Evolutionary conservation across 2,888 invertebrate genomes (phyloP).

Genomic region (Lochmaea crataegi): DNA sequence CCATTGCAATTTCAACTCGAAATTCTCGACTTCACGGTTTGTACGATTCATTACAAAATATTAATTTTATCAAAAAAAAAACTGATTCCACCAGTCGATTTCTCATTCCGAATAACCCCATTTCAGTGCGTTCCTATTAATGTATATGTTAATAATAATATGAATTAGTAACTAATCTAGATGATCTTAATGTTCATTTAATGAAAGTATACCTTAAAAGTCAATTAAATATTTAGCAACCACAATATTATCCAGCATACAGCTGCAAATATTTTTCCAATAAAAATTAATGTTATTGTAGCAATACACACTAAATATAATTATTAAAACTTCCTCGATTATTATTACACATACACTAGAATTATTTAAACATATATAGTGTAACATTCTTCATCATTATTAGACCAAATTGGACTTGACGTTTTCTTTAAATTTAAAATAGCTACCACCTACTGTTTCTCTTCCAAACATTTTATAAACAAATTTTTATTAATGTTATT

Average conservation of each 20-base stretch:
- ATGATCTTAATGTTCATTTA: background rate
- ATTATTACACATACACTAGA: too few species aligned
- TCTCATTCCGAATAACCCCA: background rate
- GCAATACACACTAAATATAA: background rate
- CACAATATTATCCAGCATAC: background rate
- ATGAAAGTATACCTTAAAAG: slow-evolving; percentile 3
- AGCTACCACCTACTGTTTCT: too few species aligned
- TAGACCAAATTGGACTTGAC: too few species aligned
- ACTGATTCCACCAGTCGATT: background rate
- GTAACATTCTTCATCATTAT: too few species aligned
- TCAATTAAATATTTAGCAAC: slow-evolving; percentile 4
- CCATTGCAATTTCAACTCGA: background rate
- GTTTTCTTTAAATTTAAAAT: too few species aligned
- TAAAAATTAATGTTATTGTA: slow-evolving; percentile 3
- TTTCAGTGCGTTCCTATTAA: too few species aligned
- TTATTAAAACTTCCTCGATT: too few species aligned
- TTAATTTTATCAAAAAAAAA: too few species aligned
- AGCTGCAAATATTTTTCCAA: background rate
- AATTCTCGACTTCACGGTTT: too few species aligned
- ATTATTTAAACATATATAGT: too few species aligned
- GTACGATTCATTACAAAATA: too few species aligned
- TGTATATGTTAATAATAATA: background rate
- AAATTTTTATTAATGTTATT: background rate
- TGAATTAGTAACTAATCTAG: background rate
- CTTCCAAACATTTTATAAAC: background rate